Percentiles rank a stretch among this genome's conserved stretches.
Conservation (phyloP, 1,140 invertebrate genomes). For the Zaprionus inermis region DNA sequence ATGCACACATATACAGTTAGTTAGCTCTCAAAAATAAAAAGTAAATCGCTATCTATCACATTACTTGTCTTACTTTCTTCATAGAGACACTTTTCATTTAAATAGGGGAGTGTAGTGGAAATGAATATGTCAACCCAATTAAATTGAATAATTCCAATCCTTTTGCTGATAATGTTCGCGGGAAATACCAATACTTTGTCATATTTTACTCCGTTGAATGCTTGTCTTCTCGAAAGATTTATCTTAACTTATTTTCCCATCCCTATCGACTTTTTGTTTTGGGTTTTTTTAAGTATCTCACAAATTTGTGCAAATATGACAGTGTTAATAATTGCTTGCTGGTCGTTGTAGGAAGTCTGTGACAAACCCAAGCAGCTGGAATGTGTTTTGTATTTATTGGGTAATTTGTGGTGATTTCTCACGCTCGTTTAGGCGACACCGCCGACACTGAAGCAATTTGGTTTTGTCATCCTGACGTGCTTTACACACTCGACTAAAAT, state of each 20-base stretch:
- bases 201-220: not conserved
- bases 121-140: not conserved
- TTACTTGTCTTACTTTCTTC: not conserved
- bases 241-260: not conserved
- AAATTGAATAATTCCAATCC: not conserved
- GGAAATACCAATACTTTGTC: not conserved
- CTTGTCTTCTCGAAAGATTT: not conserved
- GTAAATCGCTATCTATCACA: too few relatives aligned
- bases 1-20: too few relatives aligned
- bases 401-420: slow-evolving; percentile 21
- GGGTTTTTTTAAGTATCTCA: not conserved
- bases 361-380: not conserved
- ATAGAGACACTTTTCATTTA: not conserved
- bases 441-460: slow-evolving; percentile 3
- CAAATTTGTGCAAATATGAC: slow-evolving; percentile 7
- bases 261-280: not conserved
- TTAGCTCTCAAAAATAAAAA: too few relatives aligned
- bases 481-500: slow-evolving; percentile 40
- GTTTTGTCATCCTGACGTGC: slow-evolving; percentile 6
- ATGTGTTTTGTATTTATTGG: not conserved
- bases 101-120: not conserved
- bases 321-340: not conserved
- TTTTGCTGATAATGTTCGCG: too few relatives aligned
- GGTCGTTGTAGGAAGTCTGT: not conserved
- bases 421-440: slow-evolving; percentile 14